phyloP scores from a whole-genome alignment of 2,888 invertebrate genomes.

The Petrophora chlorosata region DNA sequence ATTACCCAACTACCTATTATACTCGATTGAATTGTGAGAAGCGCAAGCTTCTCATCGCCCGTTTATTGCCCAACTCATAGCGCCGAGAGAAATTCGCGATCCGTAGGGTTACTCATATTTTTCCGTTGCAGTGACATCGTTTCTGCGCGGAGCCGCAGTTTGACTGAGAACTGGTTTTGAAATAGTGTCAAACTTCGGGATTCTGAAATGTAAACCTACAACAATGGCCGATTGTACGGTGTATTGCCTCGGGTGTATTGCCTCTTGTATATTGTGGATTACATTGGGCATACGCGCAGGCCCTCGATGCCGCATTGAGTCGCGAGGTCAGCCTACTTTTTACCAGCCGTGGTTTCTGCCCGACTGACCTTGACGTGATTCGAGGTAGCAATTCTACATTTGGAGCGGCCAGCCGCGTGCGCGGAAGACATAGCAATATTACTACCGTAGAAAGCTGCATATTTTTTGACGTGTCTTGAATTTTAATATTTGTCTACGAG shows the following conservation, averaged over 20 bases:
- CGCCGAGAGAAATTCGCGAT: slow-evolving; percentile 32
- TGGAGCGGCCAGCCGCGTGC: slow-evolving; percentile 50
- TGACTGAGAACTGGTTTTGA: slow-evolving; percentile 24
- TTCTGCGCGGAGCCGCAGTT: slow-evolving; percentile 25
- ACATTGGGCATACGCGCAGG: slow-evolving; percentile 20
- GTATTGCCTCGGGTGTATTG: too few species aligned
- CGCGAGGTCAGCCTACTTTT: slow-evolving; percentile 69
- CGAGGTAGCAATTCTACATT: slow-evolving; percentile 71
- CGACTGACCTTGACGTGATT: slow-evolving; percentile 68
- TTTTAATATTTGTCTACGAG: slow-evolving; percentile 49
- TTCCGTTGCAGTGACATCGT: slow-evolving; percentile 33
- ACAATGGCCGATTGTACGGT: background rate
- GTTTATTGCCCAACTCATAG: slow-evolving; percentile 46
- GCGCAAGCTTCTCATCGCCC: slow-evolving; percentile 48
- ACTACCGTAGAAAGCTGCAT: slow-evolving; percentile 70
- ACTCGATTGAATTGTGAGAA: slow-evolving; percentile 54
- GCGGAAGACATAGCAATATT: slow-evolving; percentile 52
- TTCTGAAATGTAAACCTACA: background rate
- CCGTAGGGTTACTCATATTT: slow-evolving; percentile 33
- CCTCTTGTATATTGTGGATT: slow-evolving; percentile 3
- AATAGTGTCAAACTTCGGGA: slow-evolving; percentile 28
- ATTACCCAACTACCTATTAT: slow-evolving; percentile 50
- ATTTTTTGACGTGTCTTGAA: slow-evolving; percentile 71
- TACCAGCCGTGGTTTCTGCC: slow-evolving; percentile 70
- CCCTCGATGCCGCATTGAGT: slow-evolving; percentile 54